Base-by-base conservation (phyloP, 2,888 invertebrate species). In the Ceraclea dissimilis region DNA sequence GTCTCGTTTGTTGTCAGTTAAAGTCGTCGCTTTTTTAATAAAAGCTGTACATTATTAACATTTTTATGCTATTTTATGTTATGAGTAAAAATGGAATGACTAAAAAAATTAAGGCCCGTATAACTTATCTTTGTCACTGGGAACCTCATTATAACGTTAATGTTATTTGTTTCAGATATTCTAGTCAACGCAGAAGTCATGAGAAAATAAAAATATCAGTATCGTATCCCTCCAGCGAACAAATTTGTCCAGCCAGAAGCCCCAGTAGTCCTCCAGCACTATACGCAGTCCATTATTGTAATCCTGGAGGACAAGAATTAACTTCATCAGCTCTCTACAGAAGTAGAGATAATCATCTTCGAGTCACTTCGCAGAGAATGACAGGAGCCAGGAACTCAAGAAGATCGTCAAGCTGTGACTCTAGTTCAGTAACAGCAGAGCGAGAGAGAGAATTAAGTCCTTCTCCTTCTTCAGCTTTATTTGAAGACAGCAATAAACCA, bases 171-270 rank as follows among this genome's bases (percentile, higher is more conserved):
- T 58, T 65, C 66, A 82, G 82, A 63, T 82, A 79, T 62, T 78
- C 82, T 8, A 84, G 85, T 47, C 79, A 82, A 13, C 74, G 83
- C 13, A 70, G 80, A 50, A 79, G 82, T 13, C 86, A 86, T 67
- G 90, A 90, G 64, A 86, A 86, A 68, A 86, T 91, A 62, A 90
- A 90, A 71, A 91, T 91, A 66, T 90, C 89, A 60, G 89, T 91
- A 1, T 90, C 90, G 20, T 90, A 90, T 69, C 90, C 90, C 2
- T 89, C 89, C 52, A 86, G 82, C 58, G 90, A 90, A 65, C 86
- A 86, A 65, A 79, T 83, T 44, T 77, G 77, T 57, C 68, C 72
- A 10, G 53, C 54, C 5, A 68, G 70, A 0, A 69, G 71, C 43
- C 75, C 76, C 57, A 72, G 72, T 63, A 68, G 73, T 44, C 73